Base-by-base conservation (phyloP, 2,797 vertebrate species). In the Capromys pilorides region DNA sequence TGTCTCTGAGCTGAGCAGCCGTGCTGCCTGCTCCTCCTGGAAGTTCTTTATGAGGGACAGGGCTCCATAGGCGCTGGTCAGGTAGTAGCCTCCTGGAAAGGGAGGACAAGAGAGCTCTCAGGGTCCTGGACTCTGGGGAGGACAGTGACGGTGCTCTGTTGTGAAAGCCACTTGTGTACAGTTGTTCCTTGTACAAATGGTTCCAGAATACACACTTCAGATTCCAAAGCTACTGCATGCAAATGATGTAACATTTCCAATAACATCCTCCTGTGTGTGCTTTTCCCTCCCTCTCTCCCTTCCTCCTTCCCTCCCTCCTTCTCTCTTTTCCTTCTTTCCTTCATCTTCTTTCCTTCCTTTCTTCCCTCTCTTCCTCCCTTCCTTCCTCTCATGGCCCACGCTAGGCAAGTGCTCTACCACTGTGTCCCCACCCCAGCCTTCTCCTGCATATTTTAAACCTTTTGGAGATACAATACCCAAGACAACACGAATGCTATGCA, bases 1-100 rank as follows among this genome's bases (percentile, higher is more conserved):
- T 96, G 99, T 98, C 98, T 99, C 99, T 0, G 99, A 99, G 97
- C 99, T 99, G 66, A 99, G 98, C 79, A 99, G 98, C 3, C 98
- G 98, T 2, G 99, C 99, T 0, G 99, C 99, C 97, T 99, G 99
- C 64, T 99, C 99, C 95, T 99, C 99, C 98, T 99, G 99, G 97
- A 99, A 99, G 98, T 99, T 99, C 98, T 99, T 99, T 97, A 99
- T 99, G 93, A 99, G 98, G 12, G 99, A 99, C 97, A 99, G 99
- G 77, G 99, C 99, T 94, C 99, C 99, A 0, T 99, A 99, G 19
- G 99, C 99, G 0, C 99, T 99, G 31, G 99, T 99, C 98, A 99
- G 97, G 97, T 99, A 99, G 97, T 99, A 99, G 16, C 99, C 99
- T 28, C 99, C 99, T 99, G 97, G 0, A 93, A 92, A 93, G 41